phyloP scores from a whole-genome alignment of 1,140 invertebrate genomes.

The Idris sp. region DNA sequence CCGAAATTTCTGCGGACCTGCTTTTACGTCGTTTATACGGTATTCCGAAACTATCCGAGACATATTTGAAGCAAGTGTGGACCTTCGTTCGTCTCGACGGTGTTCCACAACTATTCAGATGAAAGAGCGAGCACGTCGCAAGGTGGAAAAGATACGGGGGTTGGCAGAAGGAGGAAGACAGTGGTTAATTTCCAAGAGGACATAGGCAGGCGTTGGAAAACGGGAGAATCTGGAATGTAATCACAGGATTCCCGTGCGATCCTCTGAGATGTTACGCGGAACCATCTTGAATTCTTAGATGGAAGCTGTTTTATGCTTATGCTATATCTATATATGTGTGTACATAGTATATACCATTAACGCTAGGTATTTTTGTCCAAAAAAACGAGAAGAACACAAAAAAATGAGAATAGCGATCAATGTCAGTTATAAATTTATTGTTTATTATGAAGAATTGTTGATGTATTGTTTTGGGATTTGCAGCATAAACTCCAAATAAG shows the following conservation, averaged over 20 bases:
- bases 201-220: slow-evolving; percentile 61
- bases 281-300: slow-evolving; percentile 70
- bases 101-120: slow-evolving; percentile 72
- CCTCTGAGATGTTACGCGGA: slow-evolving; percentile 62
- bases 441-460: no score
- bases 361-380: slow-evolving; percentile 14
- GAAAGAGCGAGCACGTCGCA: slow-evolving; percentile 62
- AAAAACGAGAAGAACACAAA: no score
- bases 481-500: slow-evolving; percentile 14
- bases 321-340: slow-evolving; percentile 33
- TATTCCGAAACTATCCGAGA: slow-evolving; percentile 63
- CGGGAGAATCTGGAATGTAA: slow-evolving; percentile 69
- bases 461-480: not conserved
- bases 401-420: no score
- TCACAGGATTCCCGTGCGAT: slow-evolving; percentile 69
- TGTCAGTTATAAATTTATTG: no score
- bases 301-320: slow-evolving; percentile 52
- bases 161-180: slow-evolving; percentile 61
- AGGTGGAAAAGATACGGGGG: slow-evolving; percentile 63
- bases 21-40: slow-evolving; percentile 48
- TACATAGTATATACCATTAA: slow-evolving; percentile 36
- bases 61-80: slow-evolving; percentile 55
- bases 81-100: slow-evolving; percentile 64
- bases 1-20: slow-evolving; percentile 36
- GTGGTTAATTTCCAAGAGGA: slow-evolving; percentile 66